These are phyloP conservation scores for Thermophis baileyi DNA, from an alignment of 2,113 vertebrate genomes.

Conservation along the genomic window DNA sequence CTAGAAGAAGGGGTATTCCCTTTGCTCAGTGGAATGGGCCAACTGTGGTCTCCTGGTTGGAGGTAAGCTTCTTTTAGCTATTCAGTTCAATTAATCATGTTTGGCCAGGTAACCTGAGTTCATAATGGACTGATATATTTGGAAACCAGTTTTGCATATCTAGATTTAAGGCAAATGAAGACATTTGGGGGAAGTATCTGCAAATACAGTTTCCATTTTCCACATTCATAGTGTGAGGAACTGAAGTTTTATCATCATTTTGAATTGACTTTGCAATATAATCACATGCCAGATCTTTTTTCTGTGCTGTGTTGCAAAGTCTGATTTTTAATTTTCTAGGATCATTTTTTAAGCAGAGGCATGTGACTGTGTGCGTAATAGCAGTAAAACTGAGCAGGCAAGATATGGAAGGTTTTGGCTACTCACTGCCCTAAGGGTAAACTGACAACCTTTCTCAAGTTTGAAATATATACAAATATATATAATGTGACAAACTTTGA, in stretches of 20 bases:
- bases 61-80: conserved; percentile 70
- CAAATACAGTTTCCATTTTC: not conserved
- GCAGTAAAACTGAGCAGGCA: not conserved
- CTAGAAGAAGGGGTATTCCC: conserved; percentile 87
- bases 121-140: not conserved
- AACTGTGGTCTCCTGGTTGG: conserved; percentile 97
- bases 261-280: not conserved
- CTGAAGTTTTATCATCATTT: not conserved
- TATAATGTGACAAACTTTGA: not conserved
- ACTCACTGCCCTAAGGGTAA: not conserved
- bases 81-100: not conserved
- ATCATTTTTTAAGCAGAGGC: not conserved
- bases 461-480: not conserved
- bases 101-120: not conserved
- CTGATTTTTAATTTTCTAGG: not conserved
- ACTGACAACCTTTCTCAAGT: not conserved
- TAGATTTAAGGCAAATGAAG: not conserved
- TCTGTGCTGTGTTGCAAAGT: not conserved
- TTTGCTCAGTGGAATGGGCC: conserved; percentile 98
- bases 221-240: not conserved
- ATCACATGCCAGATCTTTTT: not conserved
- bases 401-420: not conserved
- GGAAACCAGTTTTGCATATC: not conserved
- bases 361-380: not conserved
- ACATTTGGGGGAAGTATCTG: not conserved